Base-by-base conservation (phyloP, 1,140 invertebrate genomes). In the Pogonomyrmex barbatus region DNA sequence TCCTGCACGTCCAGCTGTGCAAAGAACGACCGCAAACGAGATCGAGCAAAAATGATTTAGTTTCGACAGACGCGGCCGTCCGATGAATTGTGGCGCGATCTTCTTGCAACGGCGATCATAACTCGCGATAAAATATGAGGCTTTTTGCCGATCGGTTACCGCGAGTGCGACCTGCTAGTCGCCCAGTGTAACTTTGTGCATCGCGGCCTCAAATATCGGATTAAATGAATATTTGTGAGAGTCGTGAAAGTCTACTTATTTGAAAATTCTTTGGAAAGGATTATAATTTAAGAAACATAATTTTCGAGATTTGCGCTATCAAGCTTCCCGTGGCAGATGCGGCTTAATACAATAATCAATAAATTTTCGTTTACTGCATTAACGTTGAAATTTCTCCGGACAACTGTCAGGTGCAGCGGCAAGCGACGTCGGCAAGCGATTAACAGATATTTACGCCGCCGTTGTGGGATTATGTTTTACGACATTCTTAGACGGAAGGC, bases 121-220 rank as follows among this genome's bases (percentile, higher is more conserved):
- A 93, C 89, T 91, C 92, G 89, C 85, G 86, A 92, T 93, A 91
- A 93, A 93, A 92, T 92, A 93, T 88, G 91, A 86, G 83, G 73
- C 50, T 87, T 91, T 90, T 93, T 91, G 54, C 42, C 54, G 60
- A 65, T 33, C 68, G 45, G 33, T 71, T 89, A 24, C 33, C 30
- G 54, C 68, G 17, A 8, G 30, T 50, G 30, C 24, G 33, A 50
- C 47, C 56, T 33, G 54, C 30, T 56, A 50, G 30, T 50, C 42
- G 9, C n/a, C 24, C n/a, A 47, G 54, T n/a, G 42, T n/a, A 68
- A 68, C n/a, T 81, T 81, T 42, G 12, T n/a, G 17, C 52, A n/a
- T 9, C 39, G 45, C 33, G n/a, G 17, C n/a, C 24, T 9, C 36
- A 17, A 82, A 47, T 58, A 36, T n/a, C 52, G 42, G n/a, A 73